Evolutionary conservation across 2,113 vertebrate species (phyloP).

Genomic region (Hypomesus transpacificus): DNA sequence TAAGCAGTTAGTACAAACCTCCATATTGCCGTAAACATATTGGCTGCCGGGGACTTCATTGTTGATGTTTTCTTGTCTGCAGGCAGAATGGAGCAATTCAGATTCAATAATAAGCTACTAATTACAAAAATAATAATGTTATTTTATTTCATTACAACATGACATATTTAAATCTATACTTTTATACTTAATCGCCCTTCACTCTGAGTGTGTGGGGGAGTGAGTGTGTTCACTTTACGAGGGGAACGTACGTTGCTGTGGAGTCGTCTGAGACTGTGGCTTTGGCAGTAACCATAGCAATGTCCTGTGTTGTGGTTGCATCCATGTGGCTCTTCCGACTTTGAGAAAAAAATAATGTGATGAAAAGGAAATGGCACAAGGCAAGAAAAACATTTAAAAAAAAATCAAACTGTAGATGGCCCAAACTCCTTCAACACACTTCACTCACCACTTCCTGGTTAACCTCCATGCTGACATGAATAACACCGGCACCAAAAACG

Average conservation of each 20-base stretch:
- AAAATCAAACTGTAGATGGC: too few relatives aligned
- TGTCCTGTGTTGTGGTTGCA: background rate
- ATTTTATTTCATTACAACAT: too few relatives aligned
- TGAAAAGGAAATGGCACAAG: background rate
- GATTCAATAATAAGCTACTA: too few relatives aligned
- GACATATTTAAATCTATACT: too few relatives aligned
- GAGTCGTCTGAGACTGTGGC: background rate
- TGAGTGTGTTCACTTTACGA: too few relatives aligned
- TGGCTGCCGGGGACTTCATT: background rate
- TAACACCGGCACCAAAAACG: conserved; percentile 29
- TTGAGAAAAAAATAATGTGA: background rate
- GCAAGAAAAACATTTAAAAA: background rate
- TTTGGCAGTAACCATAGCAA: background rate
- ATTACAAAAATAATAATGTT: too few relatives aligned
- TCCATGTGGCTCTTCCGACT: conserved; percentile 21
- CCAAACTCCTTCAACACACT: too few relatives aligned
- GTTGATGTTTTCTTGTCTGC: background rate
- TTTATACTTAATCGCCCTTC: too few relatives aligned
- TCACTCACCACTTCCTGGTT: conserved; percentile 55
- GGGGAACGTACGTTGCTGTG: conserved; percentile 24
- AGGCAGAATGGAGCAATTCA: too few relatives aligned
- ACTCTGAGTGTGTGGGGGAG: too few relatives aligned
- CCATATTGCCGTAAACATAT: conserved; percentile 37
- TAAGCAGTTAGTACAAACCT: conserved; percentile 26
- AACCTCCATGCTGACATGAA: conserved; percentile 32